Evolutionary conservation across 2,888 invertebrate species (phyloP).

Genomic region (Diadromus collaris): DNA sequence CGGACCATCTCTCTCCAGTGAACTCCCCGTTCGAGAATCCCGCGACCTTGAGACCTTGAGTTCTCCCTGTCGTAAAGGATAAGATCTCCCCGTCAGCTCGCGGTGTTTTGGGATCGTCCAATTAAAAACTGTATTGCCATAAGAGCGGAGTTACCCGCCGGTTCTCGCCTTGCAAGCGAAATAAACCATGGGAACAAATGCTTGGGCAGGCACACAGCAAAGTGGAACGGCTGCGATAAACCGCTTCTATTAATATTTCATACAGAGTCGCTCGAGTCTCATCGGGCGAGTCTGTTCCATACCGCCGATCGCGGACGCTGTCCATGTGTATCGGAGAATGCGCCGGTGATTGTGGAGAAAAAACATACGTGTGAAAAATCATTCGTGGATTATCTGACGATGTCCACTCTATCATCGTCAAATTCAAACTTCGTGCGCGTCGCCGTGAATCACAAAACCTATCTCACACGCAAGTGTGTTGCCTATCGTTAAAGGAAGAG

Average conservation of each 20-base stretch:
- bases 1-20: background rate
- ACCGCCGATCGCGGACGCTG: constrained; percentile 2
- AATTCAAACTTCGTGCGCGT: background rate
- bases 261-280: constrained; percentile 49
- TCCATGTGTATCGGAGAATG: constrained; percentile 51
- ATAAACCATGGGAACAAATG: constrained; percentile 65
- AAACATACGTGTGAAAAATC: constrained; percentile 41
- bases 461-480: background rate
- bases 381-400: background rate
- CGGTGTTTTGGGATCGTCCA: constrained; percentile 59
- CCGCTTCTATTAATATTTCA: constrained; percentile 69
- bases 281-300: constrained; percentile 11
- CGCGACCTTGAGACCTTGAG: constrained; percentile 54
- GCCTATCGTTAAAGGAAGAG: constrained; percentile 20
- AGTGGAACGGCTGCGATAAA: constrained; percentile 65
- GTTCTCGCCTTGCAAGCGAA: constrained; percentile 62
- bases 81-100: constrained; percentile 56
- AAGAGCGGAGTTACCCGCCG: constrained; percentile 11
- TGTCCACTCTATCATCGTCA: background rate
- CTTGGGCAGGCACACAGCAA: constrained; percentile 55
- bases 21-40: background rate
- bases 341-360: constrained; percentile 50
- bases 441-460: constrained; percentile 10
- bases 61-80: constrained; percentile 38
- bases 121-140: constrained; percentile 60